Base-by-base conservation (phyloP, 1,140 invertebrate species). In the Drosophila lini region DNA sequence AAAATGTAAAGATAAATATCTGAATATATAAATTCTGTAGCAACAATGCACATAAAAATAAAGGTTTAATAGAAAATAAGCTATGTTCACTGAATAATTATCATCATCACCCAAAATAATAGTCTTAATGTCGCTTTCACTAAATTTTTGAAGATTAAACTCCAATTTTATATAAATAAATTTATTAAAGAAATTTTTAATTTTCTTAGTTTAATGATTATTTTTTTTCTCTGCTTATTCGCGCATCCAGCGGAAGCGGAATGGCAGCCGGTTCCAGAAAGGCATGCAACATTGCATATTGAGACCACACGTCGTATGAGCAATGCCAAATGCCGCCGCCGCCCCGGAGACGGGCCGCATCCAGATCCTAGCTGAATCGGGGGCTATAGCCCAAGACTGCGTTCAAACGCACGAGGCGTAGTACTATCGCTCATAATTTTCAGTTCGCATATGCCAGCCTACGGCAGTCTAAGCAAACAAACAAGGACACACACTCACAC, bases 211-310 rank as follows among this genome's bases (percentile, higher is more conserved):
- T 28, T 10, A 31, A 3, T 48, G 9, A 19, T 19, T 3, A 13
- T 11, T 22, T 67, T 48, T 48, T 25, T 19, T 40, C 5, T 22
- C 11, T 52, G 45, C 44, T 36, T 22, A 48, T 16, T 32, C 6
- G n/a, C 40, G 34, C 13, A 10, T n/a, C 55, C 36, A 59, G 56
- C 38, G 56, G 58, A 76, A 80, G 67, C 71, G 58, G 25, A 50
- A 77, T 70, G 70, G 50, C 64, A 78, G 62, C 28, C 47, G 40
- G 19, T 71, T 57, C 68, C 68, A 78, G 78, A 84, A 89, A 78
- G 84, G 80, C 80, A 88, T 78, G 84, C 84, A 88, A 80, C 84
- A 89, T 81, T 88, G 84, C 85, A 76, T 89, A 89, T 89, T 74
- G 84, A 68, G 85, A 81, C 69, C 84, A 84, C 85, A 89, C 78